Evolutionary conservation across 1,140 invertebrate genomes (phyloP).

Genomic region (Brachystomella parvula): DNA sequence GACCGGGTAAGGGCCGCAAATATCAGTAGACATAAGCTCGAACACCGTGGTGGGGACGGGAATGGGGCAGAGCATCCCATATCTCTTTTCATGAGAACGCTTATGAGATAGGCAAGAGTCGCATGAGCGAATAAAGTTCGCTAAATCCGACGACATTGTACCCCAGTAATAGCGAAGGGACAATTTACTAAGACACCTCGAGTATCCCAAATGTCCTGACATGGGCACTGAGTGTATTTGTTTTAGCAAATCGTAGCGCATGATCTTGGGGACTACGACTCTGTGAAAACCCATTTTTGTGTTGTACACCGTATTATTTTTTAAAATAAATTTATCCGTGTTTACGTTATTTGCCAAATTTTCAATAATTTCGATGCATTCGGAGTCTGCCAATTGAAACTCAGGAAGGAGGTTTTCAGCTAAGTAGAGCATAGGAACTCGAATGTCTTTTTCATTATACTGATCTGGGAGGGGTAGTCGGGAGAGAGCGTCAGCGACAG

Average conservation of each 20-base stretch:
- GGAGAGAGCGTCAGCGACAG: slow-evolving; percentile 36
- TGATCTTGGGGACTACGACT: neutral
- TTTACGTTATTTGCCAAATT: neutral
- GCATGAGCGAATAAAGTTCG: slow-evolving; percentile 21
- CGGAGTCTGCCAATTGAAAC: neutral
- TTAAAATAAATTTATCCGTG: neutral
- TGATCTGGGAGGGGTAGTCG: neutral
- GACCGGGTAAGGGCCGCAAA: slow-evolving; percentile 43
- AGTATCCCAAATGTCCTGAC: neutral
- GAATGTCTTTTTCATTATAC: neutral
- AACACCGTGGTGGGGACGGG: neutral
- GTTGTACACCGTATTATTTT: neutral
- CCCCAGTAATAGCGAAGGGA: slow-evolving; percentile 39
- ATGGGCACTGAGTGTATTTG: neutral
- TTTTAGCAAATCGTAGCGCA: neutral
- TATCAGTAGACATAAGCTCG: slow-evolving; percentile 39
- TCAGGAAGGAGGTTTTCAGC: neutral
- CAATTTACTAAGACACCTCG: neutral
- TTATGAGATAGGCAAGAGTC: slow-evolving; percentile 1
- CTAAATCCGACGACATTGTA: slow-evolving; percentile 35
- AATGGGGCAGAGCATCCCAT: neutral
- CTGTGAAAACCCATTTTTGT: neutral
- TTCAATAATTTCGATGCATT: neutral
- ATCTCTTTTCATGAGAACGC: neutral
- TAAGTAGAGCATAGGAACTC: neutral